Base-by-base conservation (phyloP, 2,888 invertebrate genomes). In the Diarsia mendica region DNA sequence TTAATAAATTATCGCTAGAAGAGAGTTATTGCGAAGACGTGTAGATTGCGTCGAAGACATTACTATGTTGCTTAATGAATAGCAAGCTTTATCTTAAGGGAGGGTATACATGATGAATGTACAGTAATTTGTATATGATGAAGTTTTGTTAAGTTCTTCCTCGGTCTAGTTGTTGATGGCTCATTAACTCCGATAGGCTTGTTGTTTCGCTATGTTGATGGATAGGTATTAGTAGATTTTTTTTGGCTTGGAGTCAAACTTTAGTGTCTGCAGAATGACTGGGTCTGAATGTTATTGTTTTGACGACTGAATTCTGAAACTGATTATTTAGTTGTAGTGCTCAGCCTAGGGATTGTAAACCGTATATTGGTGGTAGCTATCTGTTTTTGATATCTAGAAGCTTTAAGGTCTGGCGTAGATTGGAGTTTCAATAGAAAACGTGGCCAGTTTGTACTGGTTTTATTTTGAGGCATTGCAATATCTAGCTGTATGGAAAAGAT, bases 1-100 rank as follows among this genome's bases (percentile, higher is more conserved):
- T 95, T 95, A 95, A 96, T 96, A 95, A 95, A 96, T 96, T 95
- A 95, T 94, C 93, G 92, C 92, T 86, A 84, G 83, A 83, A 82
- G 90, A 89, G 88, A 91, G 90, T 91, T 90, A 92, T 92, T 88
- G 85, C 87, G 79, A 83, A 88, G 87, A 90, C 89, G 89, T 91
- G 92, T 87, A 89, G 89, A 87, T 89, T 89, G 89, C 91, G 92
- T 87, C 89, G 90, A 89, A 92, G 89, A 91, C 91, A 92, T 90
- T 90, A 90, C 88, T 89, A 88, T 84, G 88, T 90, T 89, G 83
- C 66, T 88, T 92, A 93, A 95, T 93, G 91, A 94, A 94, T 92
- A 90, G 85, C 88, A 88, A 88, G 86, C 89, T 90, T 89, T 90
- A 90, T 90, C 90, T 88, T 89, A 79, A 87, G 87, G 90, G 91